phyloP scores from a whole-genome alignment of 1,140 invertebrate species.

The Magallana ariakensis region DNA sequence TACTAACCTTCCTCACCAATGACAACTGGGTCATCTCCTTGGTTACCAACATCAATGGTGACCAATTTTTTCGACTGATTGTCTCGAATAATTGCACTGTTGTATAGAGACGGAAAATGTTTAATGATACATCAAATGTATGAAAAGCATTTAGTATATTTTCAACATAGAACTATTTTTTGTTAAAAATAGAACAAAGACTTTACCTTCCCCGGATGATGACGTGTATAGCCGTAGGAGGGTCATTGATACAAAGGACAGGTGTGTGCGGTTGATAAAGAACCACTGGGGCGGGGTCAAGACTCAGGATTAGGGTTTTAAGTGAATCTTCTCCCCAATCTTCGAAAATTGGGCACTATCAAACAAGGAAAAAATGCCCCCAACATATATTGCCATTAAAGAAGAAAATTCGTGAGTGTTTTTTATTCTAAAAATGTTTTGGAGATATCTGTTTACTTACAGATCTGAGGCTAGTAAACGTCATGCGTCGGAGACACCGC shows the following conservation, averaged over 20 bases:
- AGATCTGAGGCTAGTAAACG: not conserved
- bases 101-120: not conserved
- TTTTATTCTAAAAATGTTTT: too few relatives aligned
- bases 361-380: not conserved
- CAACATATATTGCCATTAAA: not conserved
- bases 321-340: constrained; percentile 46
- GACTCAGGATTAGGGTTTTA: constrained; percentile 44
- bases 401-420: not conserved
- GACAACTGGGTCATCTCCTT: constrained; percentile 26
- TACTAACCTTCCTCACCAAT: constrained; percentile 36
- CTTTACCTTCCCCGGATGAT: constrained; percentile 53
- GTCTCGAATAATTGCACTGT: not conserved
- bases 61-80: not conserved
- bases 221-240: constrained; percentile 44
- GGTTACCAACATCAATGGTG: constrained; percentile 16
- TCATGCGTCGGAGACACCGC: constrained; percentile 46
- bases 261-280: constrained; percentile 44
- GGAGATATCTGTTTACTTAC: not conserved
- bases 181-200: not conserved
- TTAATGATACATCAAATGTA: not conserved
- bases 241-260: constrained; percentile 40
- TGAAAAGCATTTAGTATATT: not conserved
- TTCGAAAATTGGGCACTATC: constrained; percentile 43
- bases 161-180: not conserved
- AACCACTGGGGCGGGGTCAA: constrained; percentile 47